These are phyloP conservation scores for Odontamblyopus rebecca DNA, from an alignment of 2,797 vertebrate genomes.

Conservation along the genomic window DNA sequence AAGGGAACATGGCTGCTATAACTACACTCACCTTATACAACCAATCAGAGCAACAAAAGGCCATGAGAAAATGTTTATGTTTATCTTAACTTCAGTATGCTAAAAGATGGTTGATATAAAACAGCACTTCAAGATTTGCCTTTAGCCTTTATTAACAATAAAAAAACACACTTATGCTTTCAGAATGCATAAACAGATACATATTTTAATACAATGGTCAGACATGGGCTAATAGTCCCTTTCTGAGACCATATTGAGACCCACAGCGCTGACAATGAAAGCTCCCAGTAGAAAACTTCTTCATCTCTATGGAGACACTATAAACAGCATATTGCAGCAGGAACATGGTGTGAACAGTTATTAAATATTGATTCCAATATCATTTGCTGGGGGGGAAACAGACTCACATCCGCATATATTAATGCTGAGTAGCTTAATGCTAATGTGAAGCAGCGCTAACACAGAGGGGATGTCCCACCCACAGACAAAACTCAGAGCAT, in stretches of 20 bases:
- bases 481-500: conserved; percentile 23
- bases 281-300: background rate
- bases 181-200: background rate
- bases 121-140: background rate
- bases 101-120: background rate
- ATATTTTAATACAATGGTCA: background rate
- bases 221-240: background rate
- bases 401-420: conserved; percentile 18
- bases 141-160: too few species aligned
- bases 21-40: background rate
- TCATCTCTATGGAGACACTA: background rate
- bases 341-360: conserved; percentile 14
- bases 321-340: conserved; percentile 13
- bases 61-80: background rate
- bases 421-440: conserved; percentile 38
- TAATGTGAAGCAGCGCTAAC: conserved; percentile 45
- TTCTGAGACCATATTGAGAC: background rate
- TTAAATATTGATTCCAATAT: conserved; percentile 58
- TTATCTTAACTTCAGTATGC: background rate
- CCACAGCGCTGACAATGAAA: background rate
- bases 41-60: background rate
- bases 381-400: conserved; percentile 31
- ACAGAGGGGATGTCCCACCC: conserved; percentile 44
- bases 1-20: background rate
- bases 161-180: background rate